phyloP scores from a whole-genome alignment of 2,113 vertebrate genomes.

The Pleuronectes platessa region DNA sequence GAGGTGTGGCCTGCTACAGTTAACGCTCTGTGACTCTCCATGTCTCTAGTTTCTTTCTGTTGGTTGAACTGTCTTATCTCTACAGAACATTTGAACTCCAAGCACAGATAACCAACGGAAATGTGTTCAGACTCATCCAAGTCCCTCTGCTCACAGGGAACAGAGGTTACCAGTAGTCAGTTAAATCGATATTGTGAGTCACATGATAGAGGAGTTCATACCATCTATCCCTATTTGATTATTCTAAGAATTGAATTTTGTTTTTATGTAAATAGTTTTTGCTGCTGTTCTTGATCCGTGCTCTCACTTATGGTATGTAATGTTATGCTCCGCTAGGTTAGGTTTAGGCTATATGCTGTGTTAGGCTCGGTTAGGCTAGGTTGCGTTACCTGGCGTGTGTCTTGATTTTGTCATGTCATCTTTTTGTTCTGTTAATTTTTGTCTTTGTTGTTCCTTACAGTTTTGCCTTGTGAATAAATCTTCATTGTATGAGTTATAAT shows the following conservation, averaged over 20 bases:
- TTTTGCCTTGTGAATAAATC: background rate
- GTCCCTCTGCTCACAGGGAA: background rate
- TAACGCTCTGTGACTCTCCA: background rate
- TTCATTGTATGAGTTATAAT: background rate
- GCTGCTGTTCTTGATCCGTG: no score
- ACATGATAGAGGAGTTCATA: no score
- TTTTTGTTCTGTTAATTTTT: background rate
- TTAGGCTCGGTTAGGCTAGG: no score
- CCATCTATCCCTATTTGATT: no score
- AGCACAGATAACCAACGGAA: background rate
- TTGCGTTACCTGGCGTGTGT: background rate
- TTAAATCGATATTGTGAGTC: no score
- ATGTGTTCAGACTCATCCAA: background rate
- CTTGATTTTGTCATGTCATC: background rate
- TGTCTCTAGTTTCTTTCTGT: background rate
- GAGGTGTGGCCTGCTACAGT: background rate
- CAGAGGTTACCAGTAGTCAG: background rate
- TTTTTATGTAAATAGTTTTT: background rate
- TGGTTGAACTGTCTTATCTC: slow-evolving; percentile 8
- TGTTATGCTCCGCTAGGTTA: no score
- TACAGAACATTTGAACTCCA: background rate
- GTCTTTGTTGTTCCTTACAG: background rate
- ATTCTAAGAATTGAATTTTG: background rate
- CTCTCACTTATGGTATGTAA: no score
- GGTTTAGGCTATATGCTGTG: no score